Evolutionary conservation across 2,888 invertebrate species (phyloP), one percentile per base, ranked within the genome.

Genomic region (Leptopilina drosophilae): DNA sequence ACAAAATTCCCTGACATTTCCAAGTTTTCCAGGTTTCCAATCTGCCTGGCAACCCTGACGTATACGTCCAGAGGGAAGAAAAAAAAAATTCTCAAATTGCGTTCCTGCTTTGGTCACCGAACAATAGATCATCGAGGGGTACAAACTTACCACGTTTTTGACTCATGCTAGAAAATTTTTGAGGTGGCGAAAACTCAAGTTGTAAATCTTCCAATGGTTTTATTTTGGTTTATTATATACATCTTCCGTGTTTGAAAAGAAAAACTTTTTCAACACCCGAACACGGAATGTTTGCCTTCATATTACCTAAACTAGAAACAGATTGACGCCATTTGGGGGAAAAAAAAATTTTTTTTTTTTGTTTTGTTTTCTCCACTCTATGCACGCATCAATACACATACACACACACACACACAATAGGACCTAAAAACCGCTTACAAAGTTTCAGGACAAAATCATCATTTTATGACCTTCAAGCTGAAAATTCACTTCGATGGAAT

Each of bases 171-270:
- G 46, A n/a, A 66, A 42, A 40, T 8, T 15, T 46, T 56, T 20
- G 33, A 73, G 56, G 73, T 56, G 73, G 73, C 56, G 73, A 73
- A 56, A 53, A 53, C 14, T 33, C 77, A 64, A 76, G 78, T 80
- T 79, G 84, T 89, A 89, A 89, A 89, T 88, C 87, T 85, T 82
- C 78, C 79, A 78, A 87, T 88, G 87, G 87, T 88, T 89, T 89
- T 88, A 89, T 88, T 86, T 83, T 84, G 85, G 85, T 88, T 88
- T 87, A 87, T 86, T 87, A 49, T 87, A 49, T 87, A 42, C 42
- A 84, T 86, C 82, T 82, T 67, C 78, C 20, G 20, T 62, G 62
- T 20, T 20, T 15, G 53, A 5, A 49, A 69, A 69, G 49, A 53
- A 73, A 11, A 73, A 11, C 53, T 12, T 53, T 42, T 42, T 42